A percentile compares a stretch with the other conserved stretches of the same genome.
Evolutionary conservation across 2,797 vertebrate species (phyloP).

Genomic region (Neostethus bicornis): DNA sequence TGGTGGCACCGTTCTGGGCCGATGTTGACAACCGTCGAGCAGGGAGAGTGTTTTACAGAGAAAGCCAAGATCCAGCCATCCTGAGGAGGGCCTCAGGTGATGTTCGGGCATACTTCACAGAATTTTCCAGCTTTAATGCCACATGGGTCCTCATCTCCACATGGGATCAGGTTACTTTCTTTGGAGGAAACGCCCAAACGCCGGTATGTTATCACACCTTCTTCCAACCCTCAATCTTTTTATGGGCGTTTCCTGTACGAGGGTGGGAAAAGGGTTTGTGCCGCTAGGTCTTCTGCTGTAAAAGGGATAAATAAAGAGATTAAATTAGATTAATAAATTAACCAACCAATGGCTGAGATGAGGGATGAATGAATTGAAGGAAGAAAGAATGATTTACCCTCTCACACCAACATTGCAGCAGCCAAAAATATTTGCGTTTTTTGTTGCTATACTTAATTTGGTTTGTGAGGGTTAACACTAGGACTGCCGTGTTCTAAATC

Average conservation of each 20-base stretch:
- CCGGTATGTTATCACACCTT: constrained; percentile 79
- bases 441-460: too few species aligned
- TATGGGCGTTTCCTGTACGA: not conserved
- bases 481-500: too few species aligned
- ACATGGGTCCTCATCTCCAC: constrained; percentile 92
- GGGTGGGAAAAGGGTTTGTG: too few species aligned
- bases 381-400: too few species aligned
- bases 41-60: constrained; percentile 89
- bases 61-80: constrained; percentile 82
- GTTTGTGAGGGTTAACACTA: too few species aligned
- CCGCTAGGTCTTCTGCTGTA: too few species aligned
- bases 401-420: too few species aligned
- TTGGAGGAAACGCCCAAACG: constrained; percentile 88
- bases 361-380: too few species aligned
- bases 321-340: too few species aligned
- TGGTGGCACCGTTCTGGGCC: constrained; percentile 96
- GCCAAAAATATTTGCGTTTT: too few species aligned
- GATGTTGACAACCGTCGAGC: constrained; percentile 94
- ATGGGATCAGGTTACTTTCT: constrained; percentile 96
- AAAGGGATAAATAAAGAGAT: too few species aligned
- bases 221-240: not conserved
- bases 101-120: constrained; percentile 86
- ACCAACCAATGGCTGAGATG: too few species aligned
- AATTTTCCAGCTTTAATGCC: constrained; percentile 85
- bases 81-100: constrained; percentile 85